Evolutionary conservation across 1,140 invertebrate genomes (phyloP), one percentile per base, ranked within the genome.

Genomic region (Mya arenaria): DNA sequence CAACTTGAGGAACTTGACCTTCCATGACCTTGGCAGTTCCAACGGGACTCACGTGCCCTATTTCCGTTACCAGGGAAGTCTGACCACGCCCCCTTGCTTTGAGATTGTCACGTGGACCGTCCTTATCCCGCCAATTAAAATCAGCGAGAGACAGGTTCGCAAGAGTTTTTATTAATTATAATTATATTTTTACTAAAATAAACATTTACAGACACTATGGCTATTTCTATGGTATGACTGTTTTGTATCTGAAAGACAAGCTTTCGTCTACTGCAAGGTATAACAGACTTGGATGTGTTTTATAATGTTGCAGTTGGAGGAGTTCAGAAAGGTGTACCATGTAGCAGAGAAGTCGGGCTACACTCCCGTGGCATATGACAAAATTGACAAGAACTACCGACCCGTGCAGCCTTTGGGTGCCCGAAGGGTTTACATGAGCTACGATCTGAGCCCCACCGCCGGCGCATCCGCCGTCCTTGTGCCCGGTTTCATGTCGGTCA

Each of bases 61-160:
- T 89, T 96, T 94, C 88, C 92, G 94, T 6, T 97, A 97, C 85
- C 75, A 93, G 1, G 96, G 96, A 4, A 96, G 96, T 0, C 91
- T 97, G 56, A 97, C 96, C 4, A 96, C 96, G 1, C 96, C 96
- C 1, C 92, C 91, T 4, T 97, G 96, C 83, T 93, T 94, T 39
- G 96, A 97, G 89, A 92, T 94, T 13, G 95, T 97, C 1, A 94
- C 94, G 1, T 97, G 96, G 96, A 95, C 95, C 15, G 93, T 97
- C 8, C 93, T 96, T 65, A 93, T 94, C 1, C 92, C 94, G 37
- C 94, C 94, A 30, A 90, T 95, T 19, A 92, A 93, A 4, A 94
- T 96, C 72, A 96, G 96, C 0, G 95, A 95, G 82, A 90, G 95
- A 56, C 97, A 98, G 95, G 90, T 91, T 72, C 92, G 94, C 1